Evolutionary conservation across 2,113 vertebrate species (phyloP), one percentile per base, ranked within the genome.

Genomic region (Thamnophis sirtalis): DNA sequence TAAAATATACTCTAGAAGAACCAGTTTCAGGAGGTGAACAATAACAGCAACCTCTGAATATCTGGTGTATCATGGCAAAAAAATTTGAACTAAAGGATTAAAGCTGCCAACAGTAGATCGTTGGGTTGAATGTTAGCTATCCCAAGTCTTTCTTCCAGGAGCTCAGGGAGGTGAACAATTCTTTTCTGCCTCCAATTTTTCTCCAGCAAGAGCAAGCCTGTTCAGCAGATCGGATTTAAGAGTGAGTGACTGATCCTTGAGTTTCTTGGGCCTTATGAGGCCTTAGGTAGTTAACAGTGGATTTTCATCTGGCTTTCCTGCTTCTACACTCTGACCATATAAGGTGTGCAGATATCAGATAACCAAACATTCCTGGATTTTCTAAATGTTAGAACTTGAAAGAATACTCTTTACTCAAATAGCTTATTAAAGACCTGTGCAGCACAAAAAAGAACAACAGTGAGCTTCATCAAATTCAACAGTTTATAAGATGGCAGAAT

Each of bases 271-370:
- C 63, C 63, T 17, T 68, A 68, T 5, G 28, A 68, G 33, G 73
- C 33, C 33, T 80, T 43, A 43, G 33, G 19, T 80, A 38, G 33
- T 21, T 80, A 43, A 80, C 15, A 80, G 73, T 38, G 73, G 73
- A 43, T 80, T 80, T 80, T 38, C 15, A 38, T 38, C 5, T 38
- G 33, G 68, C 15, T 80, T 80, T 19, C 68, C n/a, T 38, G 68
- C 33, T 38, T 38, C 68, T 80, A 80, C 17, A 80, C 17, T 17
- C n/a, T 80, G 33, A 80, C 33, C n/a, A 38, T 17, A 80, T 80
- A 80, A 80, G 89, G 96, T 94, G 92, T 96, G 95, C 95, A 60
- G 89, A 48, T 73, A 84, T 95, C 94, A 86, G 19, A 88, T 96
- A 93, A 92, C 93, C 94, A 92, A 60, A 28, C 85, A 84, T 92